These are phyloP conservation scores for Acanthacorydalis orientalis DNA, from an alignment of 2,888 invertebrate species.

Conservation along the genomic window DNA sequence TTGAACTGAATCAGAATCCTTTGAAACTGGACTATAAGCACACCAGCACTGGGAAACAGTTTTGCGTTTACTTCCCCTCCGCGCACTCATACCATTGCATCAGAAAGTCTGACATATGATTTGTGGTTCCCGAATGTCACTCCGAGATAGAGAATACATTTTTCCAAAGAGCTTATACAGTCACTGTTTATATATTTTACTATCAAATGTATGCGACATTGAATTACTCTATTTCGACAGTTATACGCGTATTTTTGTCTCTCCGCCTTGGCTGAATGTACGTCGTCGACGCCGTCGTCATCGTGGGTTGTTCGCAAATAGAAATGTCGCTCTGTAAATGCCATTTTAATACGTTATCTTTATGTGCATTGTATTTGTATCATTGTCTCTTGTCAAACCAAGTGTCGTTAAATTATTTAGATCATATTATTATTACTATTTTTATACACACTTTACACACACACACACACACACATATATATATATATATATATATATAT, in stretches of 20 bases:
- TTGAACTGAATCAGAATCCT: background rate
- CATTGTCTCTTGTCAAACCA: no score
- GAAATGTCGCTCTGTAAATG: no score
- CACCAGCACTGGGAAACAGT: background rate
- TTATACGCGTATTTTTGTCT: background rate
- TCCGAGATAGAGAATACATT: slow-evolving; percentile 7
- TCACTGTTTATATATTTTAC: slow-evolving; percentile 3
- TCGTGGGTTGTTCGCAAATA: no score
- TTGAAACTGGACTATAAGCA: background rate
- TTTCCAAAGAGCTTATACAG: slow-evolving; percentile 6
- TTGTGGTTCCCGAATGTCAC: slow-evolving; percentile 17
- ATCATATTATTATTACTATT: no score
- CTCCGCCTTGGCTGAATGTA: no score
- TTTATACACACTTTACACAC: no score
- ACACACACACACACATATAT: no score
- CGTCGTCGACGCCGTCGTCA: no score
- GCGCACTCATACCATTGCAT: background rate
- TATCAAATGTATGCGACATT: slow-evolving; percentile 2
- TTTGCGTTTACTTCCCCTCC: background rate
- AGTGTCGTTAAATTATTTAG: no score
- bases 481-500: no score
- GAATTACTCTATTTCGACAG: slow-evolving; percentile 2
- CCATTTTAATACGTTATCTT: no score
- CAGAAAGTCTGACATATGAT: slow-evolving; percentile 19
- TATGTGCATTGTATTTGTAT: no score